Percentiles rank a stretch among this genome's conserved stretches.
phyloP scores from a whole-genome alignment of 1,140 invertebrate species.

The Hylyphantes graminicola region DNA sequence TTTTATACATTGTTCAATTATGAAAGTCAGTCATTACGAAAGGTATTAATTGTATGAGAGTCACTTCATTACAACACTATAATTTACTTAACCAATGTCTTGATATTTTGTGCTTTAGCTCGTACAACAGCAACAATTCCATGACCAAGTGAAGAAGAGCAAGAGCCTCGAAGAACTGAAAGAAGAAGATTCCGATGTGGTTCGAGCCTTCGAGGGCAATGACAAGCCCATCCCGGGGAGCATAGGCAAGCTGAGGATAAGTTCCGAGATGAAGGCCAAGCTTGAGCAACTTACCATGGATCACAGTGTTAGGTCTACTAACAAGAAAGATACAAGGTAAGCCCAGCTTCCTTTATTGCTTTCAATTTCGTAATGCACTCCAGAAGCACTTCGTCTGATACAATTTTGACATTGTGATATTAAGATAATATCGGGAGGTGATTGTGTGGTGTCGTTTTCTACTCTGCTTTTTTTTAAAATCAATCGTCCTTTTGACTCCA shows the following conservation, averaged over 20 bases:
- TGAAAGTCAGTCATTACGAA: no score
- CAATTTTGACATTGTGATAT: no score
- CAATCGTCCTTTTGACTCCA: no score
- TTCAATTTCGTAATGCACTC: no score
- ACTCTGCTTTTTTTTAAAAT: no score
- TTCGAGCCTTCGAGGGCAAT: conserved; percentile 60
- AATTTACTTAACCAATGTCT: no score
- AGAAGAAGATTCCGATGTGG: conserved; percentile 51
- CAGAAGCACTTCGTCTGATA: no score
- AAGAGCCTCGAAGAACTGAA: conserved; percentile 41
- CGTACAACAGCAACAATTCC: not conserved
- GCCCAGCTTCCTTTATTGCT: not conserved
- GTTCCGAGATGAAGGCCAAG: conserved; percentile 90
- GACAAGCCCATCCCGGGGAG: conserved; percentile 76
- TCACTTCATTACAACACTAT: no score
- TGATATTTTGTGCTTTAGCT: not conserved
- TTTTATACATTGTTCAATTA: no score
- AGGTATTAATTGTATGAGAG: no score
- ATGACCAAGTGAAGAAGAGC: conserved; percentile 12
- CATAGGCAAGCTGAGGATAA: conserved; percentile 90
- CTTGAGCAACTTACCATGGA: conserved; percentile 83
- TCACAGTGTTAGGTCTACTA: conserved; percentile 60
- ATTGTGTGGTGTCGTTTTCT: no score
- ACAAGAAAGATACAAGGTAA: conserved; percentile 52
- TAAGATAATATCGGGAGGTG: no score